A percentile compares a stretch with the other conserved stretches of the same genome.
These are phyloP conservation scores for Lottia scabra DNA, from an alignment of 2,888 invertebrate species.

Conservation along the genomic window DNA sequence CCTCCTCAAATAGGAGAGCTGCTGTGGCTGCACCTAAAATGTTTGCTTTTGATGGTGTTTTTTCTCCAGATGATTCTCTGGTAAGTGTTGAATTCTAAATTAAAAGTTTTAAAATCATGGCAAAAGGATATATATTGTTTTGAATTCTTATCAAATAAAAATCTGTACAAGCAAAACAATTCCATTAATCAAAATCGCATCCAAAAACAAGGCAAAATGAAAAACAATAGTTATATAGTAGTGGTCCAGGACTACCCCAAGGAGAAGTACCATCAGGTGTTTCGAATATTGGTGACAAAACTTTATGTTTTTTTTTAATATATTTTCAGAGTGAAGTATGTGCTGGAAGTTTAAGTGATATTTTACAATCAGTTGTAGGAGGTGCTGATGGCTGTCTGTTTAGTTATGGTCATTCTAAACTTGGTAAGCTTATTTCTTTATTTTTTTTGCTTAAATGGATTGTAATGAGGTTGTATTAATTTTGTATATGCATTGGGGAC, in stretches of 20 bases:
- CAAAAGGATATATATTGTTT: neutral
- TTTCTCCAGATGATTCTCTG: constrained; percentile 93
- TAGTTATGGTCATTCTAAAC: constrained; percentile 69
- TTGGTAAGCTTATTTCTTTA: constrained; percentile 53
- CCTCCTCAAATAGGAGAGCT: constrained; percentile 55
- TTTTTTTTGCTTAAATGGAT: no score
- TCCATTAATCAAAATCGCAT: no score
- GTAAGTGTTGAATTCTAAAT: constrained; percentile 66
- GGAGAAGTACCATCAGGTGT: no score
- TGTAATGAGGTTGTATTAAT: no score
- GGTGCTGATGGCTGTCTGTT: constrained; percentile 84
- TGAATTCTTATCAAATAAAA: no score
- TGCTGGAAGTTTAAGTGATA: constrained; percentile 90
- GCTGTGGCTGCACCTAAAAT: constrained; percentile 85
- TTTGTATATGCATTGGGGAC: no score
- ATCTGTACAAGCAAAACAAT: no score
- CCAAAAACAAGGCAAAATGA: no score
- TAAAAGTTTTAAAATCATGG: neutral
- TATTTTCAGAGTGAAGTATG: constrained; percentile 89
- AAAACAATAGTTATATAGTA: no score
- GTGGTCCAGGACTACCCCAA: no score
- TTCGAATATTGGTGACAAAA: constrained; percentile 1
- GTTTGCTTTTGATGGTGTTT: constrained; percentile 97
- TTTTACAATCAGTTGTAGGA: constrained; percentile 93
- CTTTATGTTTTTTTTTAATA: constrained; percentile 36